Evolutionary conservation across 2,888 invertebrate genomes (phyloP).

Genomic region (Trypoxylon attenuatum): DNA sequence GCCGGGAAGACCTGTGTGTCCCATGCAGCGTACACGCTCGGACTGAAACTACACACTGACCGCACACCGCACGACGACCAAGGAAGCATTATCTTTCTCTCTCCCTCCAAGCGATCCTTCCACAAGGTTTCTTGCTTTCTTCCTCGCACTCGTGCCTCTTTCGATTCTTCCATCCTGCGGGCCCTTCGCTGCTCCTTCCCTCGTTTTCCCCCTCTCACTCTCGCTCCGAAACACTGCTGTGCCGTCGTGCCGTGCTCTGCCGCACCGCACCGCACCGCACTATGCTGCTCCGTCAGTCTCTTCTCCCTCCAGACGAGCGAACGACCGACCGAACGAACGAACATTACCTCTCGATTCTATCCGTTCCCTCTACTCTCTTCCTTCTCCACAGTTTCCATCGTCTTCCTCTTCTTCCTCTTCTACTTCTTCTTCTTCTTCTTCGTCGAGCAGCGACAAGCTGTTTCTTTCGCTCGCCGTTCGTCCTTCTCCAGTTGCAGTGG

Average conservation of each 20-base stretch:
- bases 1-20: slow-evolving; percentile 44
- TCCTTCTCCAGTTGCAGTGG: slow-evolving; percentile 38
- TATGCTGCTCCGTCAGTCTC: no score
- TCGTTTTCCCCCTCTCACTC: slow-evolving; percentile 36
- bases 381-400: no score
- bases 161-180: background rate
- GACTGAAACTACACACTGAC: slow-evolving; percentile 63
- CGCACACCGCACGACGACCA: slow-evolving; percentile 51
- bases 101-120: slow-evolving; percentile 23
- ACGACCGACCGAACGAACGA: no score
- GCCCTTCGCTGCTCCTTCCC: background rate
- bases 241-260: no score
- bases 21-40: slow-evolving; percentile 58
- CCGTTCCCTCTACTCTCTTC: no score
- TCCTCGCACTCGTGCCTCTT: slow-evolving; percentile 12
- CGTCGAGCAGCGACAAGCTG: background rate
- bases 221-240: no score
- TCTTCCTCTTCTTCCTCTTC: slow-evolving; percentile 17
- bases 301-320: no score
- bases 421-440: slow-evolving; percentile 29
- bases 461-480: slow-evolving; percentile 37
- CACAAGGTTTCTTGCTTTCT: no score
- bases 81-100: slow-evolving; percentile 45
- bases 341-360: no score
- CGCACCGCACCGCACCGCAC: no score